Base-by-base conservation (phyloP, 2,113 vertebrate genomes). In the Microcebus lehilahytsara region DNA sequence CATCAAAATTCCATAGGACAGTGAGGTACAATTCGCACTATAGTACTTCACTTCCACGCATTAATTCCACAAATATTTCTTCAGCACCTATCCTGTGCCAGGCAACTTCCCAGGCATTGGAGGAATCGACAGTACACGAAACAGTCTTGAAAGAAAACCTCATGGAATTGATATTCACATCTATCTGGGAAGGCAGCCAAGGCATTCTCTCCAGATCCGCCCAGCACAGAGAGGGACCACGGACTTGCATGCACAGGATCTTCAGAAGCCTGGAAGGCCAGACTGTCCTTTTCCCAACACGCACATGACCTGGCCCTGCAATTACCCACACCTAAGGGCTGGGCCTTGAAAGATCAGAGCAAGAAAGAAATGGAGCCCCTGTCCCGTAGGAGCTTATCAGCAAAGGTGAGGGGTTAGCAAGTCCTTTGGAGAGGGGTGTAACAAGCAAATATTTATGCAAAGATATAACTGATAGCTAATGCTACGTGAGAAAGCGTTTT, bases 101-200 rank as follows among this genome's bases (percentile, higher is more conserved):
- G 87, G 25, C 88, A 77, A 91, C 71, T 60, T 81, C 66, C 89
- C 46, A 93, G 64, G 62, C 93, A 92, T 1, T 69, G 40, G 60
- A n/a, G 58, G 58, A 96, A 95, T 78, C 56, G 40, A 62, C 3
- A 80, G n/a, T 11, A 92, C 94, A 66, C 34, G 58, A 81, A 95
- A 90, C 19, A 62, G 37, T 40, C 46, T 78, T 37, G 67, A 64
- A 64, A 67, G 22, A 85, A 79, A 84, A 46, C 20, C 34, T 89
- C 46, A 56, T 27, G n/a, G n/a, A 85, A 85, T 34, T 66, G 92
- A 91, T 32, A 71, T 87, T 69, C 27, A 37, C 40, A 64, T 27
- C 67, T 34, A 30, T 77, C 34, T 72, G 27, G 37, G 83, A 97
- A 95, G 72, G 56, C 11, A 13, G 66, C 11, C 3, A 27, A 91